These are phyloP conservation scores for Argentina silus DNA, from an alignment of 2,797 vertebrate species.

Conservation along the genomic window DNA sequence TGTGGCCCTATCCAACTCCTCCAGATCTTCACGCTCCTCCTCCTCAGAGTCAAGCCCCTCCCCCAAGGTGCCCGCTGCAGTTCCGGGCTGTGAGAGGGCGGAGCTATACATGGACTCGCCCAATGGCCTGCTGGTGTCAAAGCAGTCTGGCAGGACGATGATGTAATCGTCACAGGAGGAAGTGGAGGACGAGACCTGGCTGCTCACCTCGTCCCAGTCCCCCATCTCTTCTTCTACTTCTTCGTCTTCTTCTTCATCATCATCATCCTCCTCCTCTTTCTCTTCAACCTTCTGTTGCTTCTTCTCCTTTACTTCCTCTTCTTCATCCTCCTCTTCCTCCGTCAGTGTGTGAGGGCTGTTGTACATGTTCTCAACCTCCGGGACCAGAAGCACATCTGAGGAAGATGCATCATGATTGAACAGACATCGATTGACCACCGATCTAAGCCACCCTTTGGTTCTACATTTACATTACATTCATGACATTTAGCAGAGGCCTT, in stretches of 20 bases:
- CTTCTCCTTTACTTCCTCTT: conserved; percentile 49
- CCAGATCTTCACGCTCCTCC: conserved; percentile 44
- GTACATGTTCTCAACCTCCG: conserved; percentile 55
- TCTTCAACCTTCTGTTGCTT: conserved; percentile 45
- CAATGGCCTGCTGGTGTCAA: conserved; percentile 93
- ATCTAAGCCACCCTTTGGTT: too few species aligned
- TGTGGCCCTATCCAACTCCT: not conserved
- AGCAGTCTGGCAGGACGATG: conserved; percentile 95
- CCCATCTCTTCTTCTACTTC: conserved; percentile 61
- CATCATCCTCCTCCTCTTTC: conserved; percentile 42
- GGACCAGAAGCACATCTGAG: conserved; percentile 50
- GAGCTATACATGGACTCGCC: conserved; percentile 95
- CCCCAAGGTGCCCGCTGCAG: conserved; percentile 40
- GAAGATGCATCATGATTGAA: conserved; percentile 10
- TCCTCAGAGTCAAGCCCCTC: conserved; percentile 52
- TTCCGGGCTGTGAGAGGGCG: conserved; percentile 85
- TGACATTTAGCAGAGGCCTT: too few species aligned
- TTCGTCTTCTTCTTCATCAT: conserved; percentile 49
- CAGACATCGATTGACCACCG: too few species aligned
- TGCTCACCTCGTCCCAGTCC: conserved; percentile 90
- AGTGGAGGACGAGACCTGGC: conserved; percentile 83
- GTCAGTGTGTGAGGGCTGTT: conserved; percentile 39
- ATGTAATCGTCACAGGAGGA: conserved; percentile 93
- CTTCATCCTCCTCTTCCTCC: conserved; percentile 45
- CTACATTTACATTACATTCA: too few species aligned